Percentiles rank a stretch among this genome's conserved stretches.
phyloP scores from a whole-genome alignment of 2,888 invertebrate genomes.

The Parthenolecanium corni region DNA sequence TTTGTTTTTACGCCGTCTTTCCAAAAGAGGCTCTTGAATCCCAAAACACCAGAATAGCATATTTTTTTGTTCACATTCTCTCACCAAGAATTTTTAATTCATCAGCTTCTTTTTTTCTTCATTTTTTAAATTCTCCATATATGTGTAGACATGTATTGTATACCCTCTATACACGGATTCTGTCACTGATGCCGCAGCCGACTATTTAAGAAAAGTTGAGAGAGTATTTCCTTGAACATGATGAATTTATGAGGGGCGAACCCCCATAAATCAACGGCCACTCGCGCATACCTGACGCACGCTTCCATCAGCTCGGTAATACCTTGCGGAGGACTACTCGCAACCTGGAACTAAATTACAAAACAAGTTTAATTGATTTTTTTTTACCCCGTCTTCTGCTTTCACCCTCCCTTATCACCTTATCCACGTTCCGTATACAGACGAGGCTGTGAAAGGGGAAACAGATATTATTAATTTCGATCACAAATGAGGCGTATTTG shows the following conservation, averaged over 20 bases:
- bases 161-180: constrained; percentile 3
- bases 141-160: too few relatives aligned
- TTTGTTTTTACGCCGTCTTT: too few relatives aligned
- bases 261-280: constrained; percentile 28
- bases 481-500: constrained; percentile 29
- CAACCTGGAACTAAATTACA: constrained; percentile 29
- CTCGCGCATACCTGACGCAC: constrained; percentile 27
- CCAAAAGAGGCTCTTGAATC: too few relatives aligned
- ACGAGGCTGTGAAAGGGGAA: constrained; percentile 9
- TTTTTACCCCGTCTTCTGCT: constrained; percentile 3
- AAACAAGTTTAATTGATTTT: constrained; percentile 29
- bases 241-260: constrained; percentile 27
- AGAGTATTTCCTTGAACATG: constrained; percentile 19
- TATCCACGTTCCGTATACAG: constrained; percentile 6
- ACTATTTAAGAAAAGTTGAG: not conserved
- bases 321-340: not conserved
- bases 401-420: not conserved
- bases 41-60: too few relatives aligned
- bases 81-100: too few relatives aligned
- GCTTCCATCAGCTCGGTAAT: constrained; percentile 17
- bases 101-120: too few relatives aligned
- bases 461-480: constrained; percentile 26
- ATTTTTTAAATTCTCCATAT: too few relatives aligned
- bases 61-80: too few relatives aligned
- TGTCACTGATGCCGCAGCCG: constrained; percentile 15